These are phyloP conservation scores for Scolopax rusticola DNA, from an alignment of 2,797 vertebrate genomes.

Conservation along the genomic window DNA sequence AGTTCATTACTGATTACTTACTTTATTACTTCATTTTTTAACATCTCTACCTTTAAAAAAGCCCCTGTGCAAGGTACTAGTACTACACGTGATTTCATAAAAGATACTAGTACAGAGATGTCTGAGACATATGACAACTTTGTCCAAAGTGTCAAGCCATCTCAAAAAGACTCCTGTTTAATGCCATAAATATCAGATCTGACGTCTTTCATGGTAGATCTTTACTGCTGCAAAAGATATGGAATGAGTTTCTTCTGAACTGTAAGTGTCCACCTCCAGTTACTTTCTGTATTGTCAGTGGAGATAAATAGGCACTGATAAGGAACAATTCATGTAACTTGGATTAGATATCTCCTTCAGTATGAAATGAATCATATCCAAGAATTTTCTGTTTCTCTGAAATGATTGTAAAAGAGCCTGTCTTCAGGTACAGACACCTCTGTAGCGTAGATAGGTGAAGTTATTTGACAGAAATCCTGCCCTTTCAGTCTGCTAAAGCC, in stretches of 20 bases:
- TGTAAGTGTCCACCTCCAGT: not conserved
- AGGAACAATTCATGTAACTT: not conserved
- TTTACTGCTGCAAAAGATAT: not conserved
- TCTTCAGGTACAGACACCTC: not conserved
- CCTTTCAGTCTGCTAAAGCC: not conserved
- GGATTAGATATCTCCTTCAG: not conserved
- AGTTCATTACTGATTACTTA: constrained; percentile 5
- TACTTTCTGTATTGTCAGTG: not conserved
- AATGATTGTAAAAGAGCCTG: not conserved
- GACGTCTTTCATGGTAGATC: not conserved
- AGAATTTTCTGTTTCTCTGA: not conserved
- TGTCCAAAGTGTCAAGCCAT: not conserved
- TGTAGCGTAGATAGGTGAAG: not conserved
- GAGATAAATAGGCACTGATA: not conserved
- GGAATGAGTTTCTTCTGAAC: not conserved
- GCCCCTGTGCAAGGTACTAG: not conserved
- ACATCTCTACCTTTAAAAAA: not conserved
- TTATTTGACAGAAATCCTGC: not conserved
- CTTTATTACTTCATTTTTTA: not conserved
- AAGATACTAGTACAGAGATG: not conserved
- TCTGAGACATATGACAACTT: not conserved
- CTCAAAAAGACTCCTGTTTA: not conserved
- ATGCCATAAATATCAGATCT: not conserved
- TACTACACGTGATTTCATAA: not conserved
- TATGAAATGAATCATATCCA: not conserved